Base-by-base conservation (phyloP, 1,140 invertebrate species). In the Drosophila virilis region DNA sequence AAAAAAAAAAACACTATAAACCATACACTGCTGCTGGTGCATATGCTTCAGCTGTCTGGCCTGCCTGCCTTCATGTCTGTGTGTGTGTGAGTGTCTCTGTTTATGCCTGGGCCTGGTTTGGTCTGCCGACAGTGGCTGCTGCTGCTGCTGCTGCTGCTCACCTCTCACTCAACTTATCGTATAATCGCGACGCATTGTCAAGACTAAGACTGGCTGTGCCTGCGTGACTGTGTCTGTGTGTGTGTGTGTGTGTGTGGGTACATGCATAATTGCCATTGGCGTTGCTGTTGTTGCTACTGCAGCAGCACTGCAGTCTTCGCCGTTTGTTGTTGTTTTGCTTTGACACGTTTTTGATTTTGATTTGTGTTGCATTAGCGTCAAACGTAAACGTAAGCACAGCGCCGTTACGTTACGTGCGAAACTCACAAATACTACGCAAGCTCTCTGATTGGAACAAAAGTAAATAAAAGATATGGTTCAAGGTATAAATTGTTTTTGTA, bases 321-420 rank as follows among this genome's bases (percentile, higher is more conserved):
- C 37, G 40, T 62, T 13, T 60, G 5, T 75, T 74, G 59, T 73
- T 78, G 52, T 78, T 84, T 80, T 55, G 35, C 60, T 64, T 64
- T 74, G 80, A 64, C 80, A 84, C 80, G 80, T 79, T 83, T 84
- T 84, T 68, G 60, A 77, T 77, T 83, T 73, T 65, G 54, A 61
- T 59, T 77, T 74, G 13, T 35, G 60, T 75, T 51, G 15, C 37
- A 54, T 54, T 37, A 54, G 54, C 22, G 33, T 15, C n/a, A 12
- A 37, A 37, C n/a, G 13, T 61, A 52, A 77, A 71, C 74, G 67
- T 62, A 59, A 76, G 43, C 40, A 28, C 43, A 46, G 37, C 33
- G 13, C 9, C 46, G 13, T 37, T 71, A 37, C 38, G 33, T 43
- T 59, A 69, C 59, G 50, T 32, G 45, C n/a, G 38, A 37, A 52